Conservation (phyloP, 2,888 invertebrate species). For the Tachina grossa region DNA sequence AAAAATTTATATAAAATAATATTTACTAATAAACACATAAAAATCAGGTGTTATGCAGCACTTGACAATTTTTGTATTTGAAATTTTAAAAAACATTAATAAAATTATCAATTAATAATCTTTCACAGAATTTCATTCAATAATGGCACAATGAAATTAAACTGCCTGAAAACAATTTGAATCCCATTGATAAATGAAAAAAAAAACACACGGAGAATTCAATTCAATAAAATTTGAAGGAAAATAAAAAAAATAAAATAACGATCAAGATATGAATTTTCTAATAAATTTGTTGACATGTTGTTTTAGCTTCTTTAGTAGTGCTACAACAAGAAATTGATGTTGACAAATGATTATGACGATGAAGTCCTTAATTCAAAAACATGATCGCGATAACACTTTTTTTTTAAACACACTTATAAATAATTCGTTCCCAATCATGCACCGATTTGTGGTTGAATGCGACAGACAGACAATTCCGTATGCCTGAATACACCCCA, state of each 20-base stretch:
- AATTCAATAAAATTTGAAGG: slow-evolving; percentile 25
- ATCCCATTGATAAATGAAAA: slow-evolving; percentile 32
- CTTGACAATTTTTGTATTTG: background rate
- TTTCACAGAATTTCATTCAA: slow-evolving; percentile 33
- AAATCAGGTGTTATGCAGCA: slow-evolving; percentile 10
- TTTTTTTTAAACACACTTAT: background rate
- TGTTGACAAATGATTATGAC: slow-evolving; percentile 52
- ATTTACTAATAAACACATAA: background rate
- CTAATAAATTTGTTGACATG: slow-evolving; percentile 67
- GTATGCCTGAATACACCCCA: slow-evolving; percentile 38
- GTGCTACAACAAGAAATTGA: slow-evolving; percentile 35
- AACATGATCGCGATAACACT: slow-evolving; percentile 48
- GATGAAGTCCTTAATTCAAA: slow-evolving; percentile 43
- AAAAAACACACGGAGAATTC: slow-evolving; percentile 3
- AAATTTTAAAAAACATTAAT: background rate
- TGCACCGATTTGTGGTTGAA: background rate
- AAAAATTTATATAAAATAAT: no score
- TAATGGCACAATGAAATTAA: slow-evolving; percentile 8
- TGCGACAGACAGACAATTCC: slow-evolving; percentile 17
- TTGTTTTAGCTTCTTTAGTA: slow-evolving; percentile 67
- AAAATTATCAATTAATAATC: slow-evolving; percentile 26
- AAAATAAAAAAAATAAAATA: background rate
- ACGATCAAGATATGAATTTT: slow-evolving; percentile 56
- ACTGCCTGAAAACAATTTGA: slow-evolving; percentile 1
- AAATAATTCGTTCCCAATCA: background rate